phyloP scores from a whole-genome alignment of 30 jellyfish, hydroid and myxozoan species.

The Hydra vulgaris region DNA sequence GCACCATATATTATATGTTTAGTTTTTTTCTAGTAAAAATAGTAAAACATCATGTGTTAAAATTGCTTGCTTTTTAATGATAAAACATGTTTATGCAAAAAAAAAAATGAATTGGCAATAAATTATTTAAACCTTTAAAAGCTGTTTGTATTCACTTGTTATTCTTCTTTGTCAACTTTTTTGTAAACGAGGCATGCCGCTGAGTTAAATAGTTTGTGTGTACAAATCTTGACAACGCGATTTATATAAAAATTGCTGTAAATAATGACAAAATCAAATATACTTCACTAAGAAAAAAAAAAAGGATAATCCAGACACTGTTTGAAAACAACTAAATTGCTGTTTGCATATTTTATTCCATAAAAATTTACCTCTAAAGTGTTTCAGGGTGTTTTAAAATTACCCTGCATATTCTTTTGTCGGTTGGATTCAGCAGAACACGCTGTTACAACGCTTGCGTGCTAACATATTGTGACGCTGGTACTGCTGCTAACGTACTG shows the following conservation, averaged over 20 bases:
- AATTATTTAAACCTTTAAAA: constrained; percentile 7
- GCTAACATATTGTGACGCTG: too few species aligned
- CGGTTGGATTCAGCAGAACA: too few species aligned
- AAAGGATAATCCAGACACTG: too few species aligned
- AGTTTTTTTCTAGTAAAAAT: not conserved
- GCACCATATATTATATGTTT: not conserved
- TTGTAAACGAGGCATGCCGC: not conserved
- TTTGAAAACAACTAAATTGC: too few species aligned
- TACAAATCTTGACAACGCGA: not conserved
- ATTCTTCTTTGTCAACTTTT: not conserved
- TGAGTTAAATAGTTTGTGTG: not conserved
- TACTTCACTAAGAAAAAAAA: not conserved
- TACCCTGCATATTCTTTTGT: too few species aligned
- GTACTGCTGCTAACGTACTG: too few species aligned
- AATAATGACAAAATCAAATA: not conserved
- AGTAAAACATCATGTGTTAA: not conserved
- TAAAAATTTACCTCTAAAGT: too few species aligned
- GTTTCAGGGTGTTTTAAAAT: too few species aligned
- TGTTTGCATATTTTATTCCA: too few species aligned
- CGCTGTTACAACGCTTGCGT: too few species aligned
- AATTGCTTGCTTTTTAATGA: too few species aligned
- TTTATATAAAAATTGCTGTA: not conserved
- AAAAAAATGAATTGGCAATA: not conserved
- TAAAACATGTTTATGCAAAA: too few species aligned
- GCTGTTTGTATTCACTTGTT: constrained; percentile 2